Base-by-base conservation (phyloP, 1,140 invertebrate genomes). In the Zaprionus africanus region DNA sequence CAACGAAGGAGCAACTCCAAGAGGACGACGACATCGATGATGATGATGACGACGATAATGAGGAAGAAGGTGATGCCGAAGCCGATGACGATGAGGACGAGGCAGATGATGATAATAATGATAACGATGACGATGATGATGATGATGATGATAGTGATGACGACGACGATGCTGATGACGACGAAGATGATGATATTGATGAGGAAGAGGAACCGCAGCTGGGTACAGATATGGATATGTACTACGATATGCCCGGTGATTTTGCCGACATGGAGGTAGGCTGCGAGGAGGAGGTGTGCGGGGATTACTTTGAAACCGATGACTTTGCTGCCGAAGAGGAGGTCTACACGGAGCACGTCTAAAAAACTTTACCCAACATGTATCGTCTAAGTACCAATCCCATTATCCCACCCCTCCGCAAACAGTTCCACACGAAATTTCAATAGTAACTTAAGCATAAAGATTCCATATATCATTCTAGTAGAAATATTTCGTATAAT, bases 241-340 rank as follows among this genome's bases (percentile, higher is more conserved):
- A 78, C 38, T 82, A 88, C 51, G 77, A 79, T 46, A 64, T 77
- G 63, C 72, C 77, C 17, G 76, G 71, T 26, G 85, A 90, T 31
- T 84, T 88, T 43, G 79, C 68, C 24, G 86, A 90, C 64, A 90
- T 90, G 86, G 86, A 90, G 41, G 82, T 90, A 36, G 84, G 82
- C 51, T 90, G 80, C 59, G 82, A 90, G 59, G 86, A 90, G 67
- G 87, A 90, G 38, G 87, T 90, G n/a, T 88, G 82, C 19, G 84
- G 74, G 4, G 84, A 88, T 56, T 87, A 66, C 58, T 66, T 66
- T 41, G 73, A 76, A 34, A 61, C 60, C 11, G 79, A 72, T 31
- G 77, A 82, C 38, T 84, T 60, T 43, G 75, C 78, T 15, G 91
- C 81, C 58, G 91, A 92, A 38, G 91, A 92, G 57, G 90, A 92